Evolutionary conservation across 2,797 vertebrate genomes (phyloP).

Genomic region (Denticeps clupeoides): DNA sequence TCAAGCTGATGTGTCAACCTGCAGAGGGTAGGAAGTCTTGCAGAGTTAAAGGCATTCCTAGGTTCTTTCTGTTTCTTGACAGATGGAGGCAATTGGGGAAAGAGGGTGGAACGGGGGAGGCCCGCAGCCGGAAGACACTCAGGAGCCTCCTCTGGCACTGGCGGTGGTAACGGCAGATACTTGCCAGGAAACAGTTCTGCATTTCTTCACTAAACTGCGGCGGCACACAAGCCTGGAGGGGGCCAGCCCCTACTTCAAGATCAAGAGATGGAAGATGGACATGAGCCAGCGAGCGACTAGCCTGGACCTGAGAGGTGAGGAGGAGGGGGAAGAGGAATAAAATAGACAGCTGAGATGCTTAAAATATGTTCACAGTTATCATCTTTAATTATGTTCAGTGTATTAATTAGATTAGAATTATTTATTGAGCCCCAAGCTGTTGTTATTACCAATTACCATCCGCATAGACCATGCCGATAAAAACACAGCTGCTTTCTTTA

Average conservation of each 20-base stretch:
- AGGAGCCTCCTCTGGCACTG: conserved; percentile 16
- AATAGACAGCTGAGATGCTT: too few species aligned
- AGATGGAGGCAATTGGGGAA: conserved; percentile 47
- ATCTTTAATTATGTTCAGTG: too few species aligned
- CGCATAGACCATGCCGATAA: too few species aligned
- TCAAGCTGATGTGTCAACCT: too few species aligned
- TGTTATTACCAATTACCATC: too few species aligned
- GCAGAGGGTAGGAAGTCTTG: too few species aligned
- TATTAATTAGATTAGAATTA: too few species aligned
- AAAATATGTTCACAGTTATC: too few species aligned
- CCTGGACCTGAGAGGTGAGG: conserved; percentile 84
- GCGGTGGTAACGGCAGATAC: conserved; percentile 16
- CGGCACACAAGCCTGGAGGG: conserved; percentile 89
- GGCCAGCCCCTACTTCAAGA: conserved; percentile 82
- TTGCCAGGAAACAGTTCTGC: conserved; percentile 65
- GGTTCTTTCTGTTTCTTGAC: too few species aligned
- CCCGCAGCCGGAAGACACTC: conserved; percentile 27
- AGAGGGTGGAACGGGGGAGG: conserved; percentile 28
- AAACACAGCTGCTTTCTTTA: too few species aligned
- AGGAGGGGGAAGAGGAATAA: neutral
- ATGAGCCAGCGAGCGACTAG: conserved; percentile 82
- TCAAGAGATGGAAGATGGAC: conserved; percentile 88
- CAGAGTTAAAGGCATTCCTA: too few species aligned
- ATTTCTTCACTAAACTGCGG: conserved; percentile 81
- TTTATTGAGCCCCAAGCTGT: too few species aligned